Evolutionary conservation across 2,888 invertebrate species (phyloP), one percentile per base, ranked within the genome.

Genomic region (Catocala sponsa): DNA sequence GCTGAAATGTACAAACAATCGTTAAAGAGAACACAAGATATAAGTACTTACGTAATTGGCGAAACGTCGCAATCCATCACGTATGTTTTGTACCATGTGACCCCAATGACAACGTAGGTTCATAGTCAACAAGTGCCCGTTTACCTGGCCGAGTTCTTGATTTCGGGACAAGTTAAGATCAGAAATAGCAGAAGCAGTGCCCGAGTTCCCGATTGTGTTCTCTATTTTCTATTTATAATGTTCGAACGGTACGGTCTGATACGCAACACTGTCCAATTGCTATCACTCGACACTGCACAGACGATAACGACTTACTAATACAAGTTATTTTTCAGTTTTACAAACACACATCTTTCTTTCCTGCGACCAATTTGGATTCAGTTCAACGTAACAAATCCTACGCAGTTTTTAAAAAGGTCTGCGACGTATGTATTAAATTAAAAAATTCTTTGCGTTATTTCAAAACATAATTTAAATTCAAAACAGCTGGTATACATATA

Each of bases 101-200:
- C 80, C 79, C 86, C 86, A 89, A 76, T 85, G 84, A 76, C 81
- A 82, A 70, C 81, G 79, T 56, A 83, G 82, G 77, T 83, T 83
- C 87, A 88, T 88, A 72, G 70, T 79, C 63, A 65, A 73, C 57
- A 42, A 64, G 78, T 81, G 76, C 72, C 76, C 78, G 81, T 72
- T 66, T 83, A 86, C 79, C 86, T 88, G 85, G 80, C 83, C 87
- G 86, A 85, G 87, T 84, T 90, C 88, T 86, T 88, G 88, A 87
- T 89, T 85, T 81, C 79, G 78, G 83, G 80, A 83, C 86, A 82
- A 85, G 83, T 86, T 87, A 76, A 84, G 82, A 82, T 87, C 88
- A 85, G 78, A 91, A 92, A 91, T 91, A 92, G 89, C 87, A 85
- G 81, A 83, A 91, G 87, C 88, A 88, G 87, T 88, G 89, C 82